These are phyloP conservation scores for Crypturellus undulatus DNA, from an alignment of 2,113 vertebrate species.

Conservation along the genomic window DNA sequence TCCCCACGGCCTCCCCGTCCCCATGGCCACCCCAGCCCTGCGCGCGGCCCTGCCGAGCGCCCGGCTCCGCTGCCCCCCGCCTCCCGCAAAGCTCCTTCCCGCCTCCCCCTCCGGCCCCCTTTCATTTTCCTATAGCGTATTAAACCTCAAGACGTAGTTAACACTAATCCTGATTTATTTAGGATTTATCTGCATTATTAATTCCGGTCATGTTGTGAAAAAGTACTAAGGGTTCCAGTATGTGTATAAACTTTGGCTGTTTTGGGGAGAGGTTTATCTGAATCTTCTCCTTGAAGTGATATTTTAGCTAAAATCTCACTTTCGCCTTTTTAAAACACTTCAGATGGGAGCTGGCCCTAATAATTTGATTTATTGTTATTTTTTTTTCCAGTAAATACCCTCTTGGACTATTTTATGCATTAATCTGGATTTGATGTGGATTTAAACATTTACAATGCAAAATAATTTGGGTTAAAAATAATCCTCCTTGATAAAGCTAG, in stretches of 20 bases:
- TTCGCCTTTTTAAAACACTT: slow-evolving; percentile 63
- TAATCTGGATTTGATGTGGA: slow-evolving; percentile 96
- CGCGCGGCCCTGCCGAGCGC: too few species aligned
- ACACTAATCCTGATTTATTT: slow-evolving; percentile 87
- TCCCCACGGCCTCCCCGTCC: too few species aligned
- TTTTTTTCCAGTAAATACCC: slow-evolving; percentile 60
- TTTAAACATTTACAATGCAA: slow-evolving; percentile 99
- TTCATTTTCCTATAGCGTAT: slow-evolving; percentile 76
- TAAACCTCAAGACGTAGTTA: slow-evolving; percentile 83
- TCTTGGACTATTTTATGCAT: slow-evolving; percentile 82
- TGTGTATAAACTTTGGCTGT: slow-evolving; percentile 68
- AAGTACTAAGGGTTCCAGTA: slow-evolving; percentile 54
- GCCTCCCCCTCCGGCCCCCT: slow-evolving; percentile 59
- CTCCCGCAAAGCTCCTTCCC: slow-evolving; percentile 19
- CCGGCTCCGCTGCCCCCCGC: too few species aligned
- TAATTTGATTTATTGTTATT: slow-evolving; percentile 76
- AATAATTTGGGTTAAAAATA: slow-evolving; percentile 97
- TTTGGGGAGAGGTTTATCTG: slow-evolving; percentile 63
- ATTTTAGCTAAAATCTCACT: slow-evolving; percentile 70
- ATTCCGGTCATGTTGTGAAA: slow-evolving; percentile 78
- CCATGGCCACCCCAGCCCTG: too few species aligned
- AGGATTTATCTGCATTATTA: slow-evolving; percentile 87
- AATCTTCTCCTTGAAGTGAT: slow-evolving; percentile 45
- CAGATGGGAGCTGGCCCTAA: slow-evolving; percentile 53
- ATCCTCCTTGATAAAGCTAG: slow-evolving; percentile 83